phyloP scores from a whole-genome alignment of 2,888 invertebrate genomes.

The Didymodactylos carnosus region DNA sequence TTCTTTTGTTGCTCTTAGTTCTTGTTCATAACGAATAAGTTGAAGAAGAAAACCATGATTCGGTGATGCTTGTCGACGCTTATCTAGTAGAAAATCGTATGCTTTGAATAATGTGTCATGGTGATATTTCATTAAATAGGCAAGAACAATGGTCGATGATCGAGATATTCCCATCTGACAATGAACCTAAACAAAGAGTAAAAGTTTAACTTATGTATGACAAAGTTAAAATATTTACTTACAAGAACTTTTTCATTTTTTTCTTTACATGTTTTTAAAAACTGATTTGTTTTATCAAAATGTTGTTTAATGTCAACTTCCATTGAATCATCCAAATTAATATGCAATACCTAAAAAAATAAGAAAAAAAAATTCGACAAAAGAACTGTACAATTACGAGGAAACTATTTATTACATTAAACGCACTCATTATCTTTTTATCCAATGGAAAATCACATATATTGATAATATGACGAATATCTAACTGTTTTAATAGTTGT shows the following conservation, averaged over 20 bases:
- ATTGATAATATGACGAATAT: background rate
- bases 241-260: background rate
- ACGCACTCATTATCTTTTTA: background rate
- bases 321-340: background rate
- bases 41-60: background rate
- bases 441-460: background rate
- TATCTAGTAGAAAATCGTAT: background rate
- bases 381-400: too few relatives aligned
- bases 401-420: too few relatives aligned
- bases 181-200: too few relatives aligned
- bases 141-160: background rate
- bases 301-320: background rate
- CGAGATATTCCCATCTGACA: background rate
- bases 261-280: background rate
- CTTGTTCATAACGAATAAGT: background rate
- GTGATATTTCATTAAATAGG: background rate
- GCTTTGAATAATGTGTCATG: background rate
- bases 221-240: too few relatives aligned
- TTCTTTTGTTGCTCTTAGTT: background rate
- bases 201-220: too few relatives aligned
- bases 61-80: background rate
- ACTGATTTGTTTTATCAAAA: background rate
- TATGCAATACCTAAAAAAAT: too few relatives aligned
- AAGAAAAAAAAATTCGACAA: too few relatives aligned
- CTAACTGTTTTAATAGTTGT: background rate